phyloP scores from a whole-genome alignment of 2,113 vertebrate species.

The Cichladusa arquata region DNA sequence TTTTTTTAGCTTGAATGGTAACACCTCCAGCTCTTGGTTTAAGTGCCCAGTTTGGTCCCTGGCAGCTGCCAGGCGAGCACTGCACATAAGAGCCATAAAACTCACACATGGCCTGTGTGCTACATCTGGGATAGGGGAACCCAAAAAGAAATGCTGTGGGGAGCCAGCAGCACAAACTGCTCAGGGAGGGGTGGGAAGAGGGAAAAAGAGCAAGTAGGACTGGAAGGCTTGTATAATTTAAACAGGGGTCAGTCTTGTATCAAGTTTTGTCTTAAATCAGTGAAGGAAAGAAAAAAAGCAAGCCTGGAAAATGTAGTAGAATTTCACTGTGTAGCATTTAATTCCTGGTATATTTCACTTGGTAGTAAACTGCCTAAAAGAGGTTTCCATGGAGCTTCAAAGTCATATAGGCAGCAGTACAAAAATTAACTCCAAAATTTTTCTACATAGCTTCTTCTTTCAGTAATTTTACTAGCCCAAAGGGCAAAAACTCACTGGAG shows the following conservation, averaged over 20 bases:
- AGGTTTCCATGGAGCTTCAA: not conserved
- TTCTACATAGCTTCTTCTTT: not conserved
- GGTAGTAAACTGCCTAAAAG: not conserved
- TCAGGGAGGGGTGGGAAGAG: fast-evolving
- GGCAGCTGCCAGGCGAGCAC: not conserved
- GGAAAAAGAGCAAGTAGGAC: not conserved
- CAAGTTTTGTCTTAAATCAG: not conserved
- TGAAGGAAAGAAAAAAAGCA: not conserved
- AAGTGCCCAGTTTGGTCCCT: not conserved
- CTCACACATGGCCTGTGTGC: fast-evolving
- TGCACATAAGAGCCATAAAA: not conserved
- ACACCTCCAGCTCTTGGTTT: not conserved
- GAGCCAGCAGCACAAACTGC: not conserved
- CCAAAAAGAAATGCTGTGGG: not conserved
- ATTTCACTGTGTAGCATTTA: not conserved
- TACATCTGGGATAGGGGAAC: not conserved
- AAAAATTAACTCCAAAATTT: not conserved
- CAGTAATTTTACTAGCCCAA: not conserved
- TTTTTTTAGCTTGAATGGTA: not conserved
- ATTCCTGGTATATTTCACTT: not conserved
- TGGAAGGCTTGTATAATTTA: not conserved
- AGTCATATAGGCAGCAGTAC: not conserved
- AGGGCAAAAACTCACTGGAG: not conserved
- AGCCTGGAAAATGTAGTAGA: not conserved
- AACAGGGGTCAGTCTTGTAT: not conserved